phyloP scores from a whole-genome alignment of 2,113 vertebrate genomes.

The Nyctereutes procyonoides region DNA sequence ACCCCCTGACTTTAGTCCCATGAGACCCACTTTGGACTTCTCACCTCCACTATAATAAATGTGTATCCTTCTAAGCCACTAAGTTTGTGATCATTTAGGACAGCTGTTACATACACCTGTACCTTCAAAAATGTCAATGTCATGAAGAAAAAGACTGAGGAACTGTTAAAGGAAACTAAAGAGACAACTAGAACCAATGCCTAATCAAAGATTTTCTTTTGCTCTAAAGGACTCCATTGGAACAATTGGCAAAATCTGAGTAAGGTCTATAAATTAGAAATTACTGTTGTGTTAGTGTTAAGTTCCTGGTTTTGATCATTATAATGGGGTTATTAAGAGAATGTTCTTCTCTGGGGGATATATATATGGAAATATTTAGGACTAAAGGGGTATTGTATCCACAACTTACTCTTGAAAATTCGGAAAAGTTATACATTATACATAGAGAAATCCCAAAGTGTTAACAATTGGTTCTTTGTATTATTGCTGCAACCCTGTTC shows the following conservation, averaged over 20 bases:
- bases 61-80: not conserved
- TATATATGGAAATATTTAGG: not conserved
- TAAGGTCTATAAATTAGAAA: not conserved
- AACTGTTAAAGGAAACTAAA: not conserved
- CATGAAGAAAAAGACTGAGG: not conserved
- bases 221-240: not conserved
- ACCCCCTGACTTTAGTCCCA: not conserved
- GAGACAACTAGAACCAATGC: not conserved
- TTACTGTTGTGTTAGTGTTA: not conserved
- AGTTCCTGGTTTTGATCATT: not conserved
- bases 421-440: not conserved
- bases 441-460: not conserved
- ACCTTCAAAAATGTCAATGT: not conserved
- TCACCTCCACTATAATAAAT: not conserved
- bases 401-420: not conserved
- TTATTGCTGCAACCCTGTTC: not conserved
- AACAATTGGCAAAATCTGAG: not conserved
- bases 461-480: not conserved
- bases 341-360: not conserved
- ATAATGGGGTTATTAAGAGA: not conserved
- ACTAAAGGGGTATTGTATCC: not conserved
- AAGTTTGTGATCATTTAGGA: not conserved
- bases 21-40: not conserved
- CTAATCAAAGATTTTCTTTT: not conserved
- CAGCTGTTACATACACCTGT: not conserved